Conservation (phyloP, 2,888 invertebrate species). For the Plebejus melissa region DNA sequence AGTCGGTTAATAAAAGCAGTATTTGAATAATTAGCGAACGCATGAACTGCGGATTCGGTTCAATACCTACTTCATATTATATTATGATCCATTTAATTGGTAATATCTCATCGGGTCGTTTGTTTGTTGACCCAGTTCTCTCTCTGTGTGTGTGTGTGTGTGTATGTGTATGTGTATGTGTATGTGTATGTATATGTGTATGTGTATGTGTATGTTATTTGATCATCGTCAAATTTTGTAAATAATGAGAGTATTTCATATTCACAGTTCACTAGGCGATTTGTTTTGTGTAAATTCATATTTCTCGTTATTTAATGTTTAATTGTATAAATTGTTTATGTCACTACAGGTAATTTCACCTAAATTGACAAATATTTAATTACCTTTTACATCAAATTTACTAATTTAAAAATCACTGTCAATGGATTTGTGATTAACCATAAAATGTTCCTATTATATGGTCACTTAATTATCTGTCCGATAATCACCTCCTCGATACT, state of each 20-base stretch:
- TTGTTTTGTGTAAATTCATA: not conserved
- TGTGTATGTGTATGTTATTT: constrained; percentile 32
- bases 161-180: constrained; percentile 32
- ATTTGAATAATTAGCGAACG: constrained; percentile 61
- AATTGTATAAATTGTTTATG: not conserved
- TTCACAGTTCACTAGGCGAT: constrained; percentile 11
- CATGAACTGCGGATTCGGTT: constrained; percentile 45
- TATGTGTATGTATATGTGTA: constrained; percentile 38
- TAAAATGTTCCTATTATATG: not conserved
- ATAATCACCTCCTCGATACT: constrained; percentile 30
- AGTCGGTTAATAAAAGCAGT: constrained; percentile 45
- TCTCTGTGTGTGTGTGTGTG: constrained; percentile 41
- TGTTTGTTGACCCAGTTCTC: constrained; percentile 47
- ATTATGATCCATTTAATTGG: constrained; percentile 51
- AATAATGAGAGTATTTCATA: constrained; percentile 2
- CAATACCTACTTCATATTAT: constrained; percentile 51
- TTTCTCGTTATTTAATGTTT: not conserved
- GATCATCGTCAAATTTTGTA: constrained; percentile 17
- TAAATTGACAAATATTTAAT: not conserved
- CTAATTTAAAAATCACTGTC: not conserved
- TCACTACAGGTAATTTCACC: constrained; percentile 31
- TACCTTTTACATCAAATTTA: not conserved
- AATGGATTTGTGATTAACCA: not conserved
- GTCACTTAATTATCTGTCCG: constrained; percentile 43
- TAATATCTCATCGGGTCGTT: constrained; percentile 56